Evolutionary conservation across 2,797 vertebrate species (phyloP).

Genomic region (Peromyscus melanophrys): DNA sequence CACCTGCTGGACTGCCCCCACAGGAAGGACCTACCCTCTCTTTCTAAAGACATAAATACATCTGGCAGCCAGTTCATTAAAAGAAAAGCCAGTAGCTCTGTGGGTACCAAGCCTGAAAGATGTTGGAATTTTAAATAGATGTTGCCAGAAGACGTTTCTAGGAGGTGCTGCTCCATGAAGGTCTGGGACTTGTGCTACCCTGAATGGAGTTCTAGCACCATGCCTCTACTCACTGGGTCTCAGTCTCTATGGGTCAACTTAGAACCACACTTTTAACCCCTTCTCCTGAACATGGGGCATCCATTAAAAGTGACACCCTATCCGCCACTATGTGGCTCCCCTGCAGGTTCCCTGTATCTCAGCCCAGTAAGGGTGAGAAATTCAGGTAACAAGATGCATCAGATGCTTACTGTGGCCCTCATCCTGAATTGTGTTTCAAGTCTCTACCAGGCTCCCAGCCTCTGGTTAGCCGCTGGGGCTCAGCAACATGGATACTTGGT

Average conservation of each 20-base stretch:
- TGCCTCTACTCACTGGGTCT: not conserved
- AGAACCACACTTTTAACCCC: not conserved
- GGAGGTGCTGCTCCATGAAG: not conserved
- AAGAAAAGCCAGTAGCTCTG: not conserved
- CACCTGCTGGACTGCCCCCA: not conserved
- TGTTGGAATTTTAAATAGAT: not conserved
- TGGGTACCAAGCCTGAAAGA: not conserved
- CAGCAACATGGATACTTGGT: not conserved
- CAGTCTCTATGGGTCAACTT: not conserved
- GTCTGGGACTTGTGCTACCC: not conserved
- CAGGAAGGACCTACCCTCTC: not conserved
- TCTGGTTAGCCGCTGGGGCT: not conserved
- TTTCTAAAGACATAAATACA: not conserved
- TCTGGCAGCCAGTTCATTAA: not conserved
- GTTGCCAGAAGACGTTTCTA: not conserved
- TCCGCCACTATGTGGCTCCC: not conserved
- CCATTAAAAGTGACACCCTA: not conserved
- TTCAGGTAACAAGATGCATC: not conserved
- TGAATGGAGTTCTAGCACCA: not conserved
- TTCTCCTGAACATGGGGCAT: not conserved
- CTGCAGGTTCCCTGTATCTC: rapidly evolving
- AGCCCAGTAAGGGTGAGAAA: not conserved
- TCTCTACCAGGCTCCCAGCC: not conserved
- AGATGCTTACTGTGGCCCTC: not conserved
- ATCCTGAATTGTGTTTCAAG: not conserved